Conservation (phyloP, 2,113 vertebrate genomes). For the Shinisaurus crocodilurus region DNA sequence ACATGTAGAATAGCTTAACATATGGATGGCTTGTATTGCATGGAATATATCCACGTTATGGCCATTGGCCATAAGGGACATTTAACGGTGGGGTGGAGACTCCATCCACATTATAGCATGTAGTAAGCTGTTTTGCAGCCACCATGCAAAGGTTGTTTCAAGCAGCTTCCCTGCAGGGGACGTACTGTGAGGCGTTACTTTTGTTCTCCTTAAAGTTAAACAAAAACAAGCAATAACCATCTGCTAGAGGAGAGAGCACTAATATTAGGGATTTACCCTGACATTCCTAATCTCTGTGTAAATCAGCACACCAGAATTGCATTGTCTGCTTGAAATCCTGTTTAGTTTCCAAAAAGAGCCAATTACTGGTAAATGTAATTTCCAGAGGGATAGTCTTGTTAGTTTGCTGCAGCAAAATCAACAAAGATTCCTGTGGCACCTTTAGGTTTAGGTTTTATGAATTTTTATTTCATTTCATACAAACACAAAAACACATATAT, state of each 20-base stretch:
- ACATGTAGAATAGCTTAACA: neutral
- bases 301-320: neutral
- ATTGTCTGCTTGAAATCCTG: neutral
- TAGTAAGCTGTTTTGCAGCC: neutral
- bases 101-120: neutral
- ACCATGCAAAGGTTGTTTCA: neutral
- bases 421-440: too few relatives aligned
- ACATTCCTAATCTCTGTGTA: neutral
- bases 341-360: neutral
- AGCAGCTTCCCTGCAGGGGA: neutral
- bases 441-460: too few relatives aligned
- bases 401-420: too few relatives aligned
- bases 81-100: neutral
- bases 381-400: too few relatives aligned
- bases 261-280: neutral
- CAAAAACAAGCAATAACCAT: neutral
- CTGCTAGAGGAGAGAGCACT: neutral
- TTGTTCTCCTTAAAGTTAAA: neutral
- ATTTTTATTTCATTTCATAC: too few relatives aligned
- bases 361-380: neutral
- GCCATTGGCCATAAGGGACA: neutral
- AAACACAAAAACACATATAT: too few relatives aligned
- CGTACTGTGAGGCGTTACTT: neutral
- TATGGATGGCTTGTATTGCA: neutral
- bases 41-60: neutral